Percentiles rank a stretch among this genome's conserved stretches.
These are phyloP conservation scores for Trileptium ribeirensis DNA, from an alignment of 2,888 invertebrate species.

Conservation along the genomic window DNA sequence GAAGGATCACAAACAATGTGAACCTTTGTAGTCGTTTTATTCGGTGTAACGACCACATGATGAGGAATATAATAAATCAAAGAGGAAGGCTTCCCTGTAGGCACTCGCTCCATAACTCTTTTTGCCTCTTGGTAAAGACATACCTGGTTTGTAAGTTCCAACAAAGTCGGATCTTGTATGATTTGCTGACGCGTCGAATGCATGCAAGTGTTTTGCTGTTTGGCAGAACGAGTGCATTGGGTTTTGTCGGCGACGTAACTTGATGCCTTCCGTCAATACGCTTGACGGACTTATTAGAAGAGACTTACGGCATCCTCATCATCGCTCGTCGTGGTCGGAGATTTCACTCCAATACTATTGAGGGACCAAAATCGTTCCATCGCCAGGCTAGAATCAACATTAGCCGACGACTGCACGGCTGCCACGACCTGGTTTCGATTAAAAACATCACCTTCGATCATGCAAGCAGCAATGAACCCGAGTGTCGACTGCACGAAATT, in stretches of 20 bases:
- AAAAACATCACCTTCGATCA: neutral
- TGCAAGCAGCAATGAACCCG: neutral
- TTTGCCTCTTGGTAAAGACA: conserved; percentile 17
- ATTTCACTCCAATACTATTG: neutral
- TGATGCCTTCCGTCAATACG: neutral
- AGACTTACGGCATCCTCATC: neutral
- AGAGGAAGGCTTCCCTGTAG: neutral
- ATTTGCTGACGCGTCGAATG: neutral
- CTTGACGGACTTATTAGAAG: neutral
- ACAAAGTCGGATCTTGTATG: neutral
- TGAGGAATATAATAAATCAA: conserved; percentile 31
- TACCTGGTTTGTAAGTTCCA: conserved; percentile 17
- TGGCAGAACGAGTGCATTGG: neutral
- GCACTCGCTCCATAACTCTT: conserved; percentile 23
- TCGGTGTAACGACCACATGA: conserved; percentile 29
- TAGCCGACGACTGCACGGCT: neutral
- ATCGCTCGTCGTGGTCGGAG: neutral
- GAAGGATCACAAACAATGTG: conserved; percentile 39
- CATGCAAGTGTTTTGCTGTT: neutral
- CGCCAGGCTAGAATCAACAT: neutral
- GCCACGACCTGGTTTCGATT: neutral
- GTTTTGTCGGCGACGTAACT: neutral
- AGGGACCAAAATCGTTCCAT: neutral
- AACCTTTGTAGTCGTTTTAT: conserved; percentile 34
- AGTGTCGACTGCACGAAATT: neutral